A percentile compares a stretch with the other conserved stretches of the same genome.
These are phyloP conservation scores for Euzophera pinguis DNA, from an alignment of 2,888 invertebrate species.

Conservation along the genomic window DNA sequence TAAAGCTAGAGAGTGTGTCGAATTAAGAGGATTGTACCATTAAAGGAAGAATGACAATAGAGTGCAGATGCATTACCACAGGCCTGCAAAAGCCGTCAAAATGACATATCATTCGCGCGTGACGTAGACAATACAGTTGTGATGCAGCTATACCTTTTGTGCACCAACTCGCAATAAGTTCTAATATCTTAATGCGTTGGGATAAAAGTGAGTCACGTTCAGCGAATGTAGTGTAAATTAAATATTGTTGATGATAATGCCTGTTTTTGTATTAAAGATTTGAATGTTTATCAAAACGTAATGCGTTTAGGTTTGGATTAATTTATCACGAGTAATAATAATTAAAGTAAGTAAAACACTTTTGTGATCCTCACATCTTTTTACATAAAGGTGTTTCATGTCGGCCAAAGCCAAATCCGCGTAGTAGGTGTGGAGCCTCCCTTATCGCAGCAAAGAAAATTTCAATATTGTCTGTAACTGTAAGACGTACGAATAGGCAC, in stretches of 20 bases:
- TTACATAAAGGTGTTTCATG: too few relatives aligned
- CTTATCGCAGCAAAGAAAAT: too few relatives aligned
- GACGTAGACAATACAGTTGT: conserved; percentile 51
- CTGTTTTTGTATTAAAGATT: neutral
- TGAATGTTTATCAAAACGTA: neutral
- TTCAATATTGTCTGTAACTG: too few relatives aligned
- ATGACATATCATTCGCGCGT: conserved; percentile 54
- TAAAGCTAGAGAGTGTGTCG: neutral
- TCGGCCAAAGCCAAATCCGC: too few relatives aligned
- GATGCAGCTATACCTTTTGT: conserved; percentile 27
- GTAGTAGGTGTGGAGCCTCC: too few relatives aligned
- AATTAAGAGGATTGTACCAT: conserved; percentile 3
- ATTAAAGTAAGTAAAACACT: too few relatives aligned
- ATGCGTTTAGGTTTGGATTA: neutral
- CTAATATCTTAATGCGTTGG: conserved; percentile 45
- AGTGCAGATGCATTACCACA: conserved; percentile 36
- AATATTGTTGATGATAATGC: neutral
- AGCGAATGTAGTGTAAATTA: conserved; percentile 32
- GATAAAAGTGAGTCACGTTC: conserved; percentile 47
- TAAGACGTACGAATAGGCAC: too few relatives aligned
- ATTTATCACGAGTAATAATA: neutral
- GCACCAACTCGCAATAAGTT: conserved; percentile 29
- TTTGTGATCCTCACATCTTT: too few relatives aligned
- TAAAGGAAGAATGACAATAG: conserved; percentile 9
- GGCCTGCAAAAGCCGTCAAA: conserved; percentile 37